Percentiles rank a stretch among this genome's conserved stretches.
phyloP scores from a whole-genome alignment of 2,797 vertebrate species.

The Epinephelus coioides region DNA sequence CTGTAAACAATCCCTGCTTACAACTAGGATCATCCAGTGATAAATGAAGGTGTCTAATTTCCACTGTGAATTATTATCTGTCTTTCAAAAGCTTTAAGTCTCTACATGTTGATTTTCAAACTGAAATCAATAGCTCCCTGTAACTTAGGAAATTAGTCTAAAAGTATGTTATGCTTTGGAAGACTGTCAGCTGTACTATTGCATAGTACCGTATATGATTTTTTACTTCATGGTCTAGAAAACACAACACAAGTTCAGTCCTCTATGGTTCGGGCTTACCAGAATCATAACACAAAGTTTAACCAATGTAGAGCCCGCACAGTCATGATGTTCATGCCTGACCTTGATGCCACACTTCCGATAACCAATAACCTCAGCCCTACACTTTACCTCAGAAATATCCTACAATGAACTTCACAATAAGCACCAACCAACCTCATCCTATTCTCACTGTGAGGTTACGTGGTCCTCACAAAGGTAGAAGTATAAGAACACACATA shows the following conservation, averaged over 20 bases:
- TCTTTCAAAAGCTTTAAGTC: slow-evolving; percentile 3
- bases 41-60: slow-evolving; percentile 7
- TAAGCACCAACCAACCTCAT: slow-evolving; percentile 25
- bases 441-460: slow-evolving; percentile 29
- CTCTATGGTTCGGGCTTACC: background rate
- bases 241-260: slow-evolving; percentile 8
- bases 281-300: slow-evolving; percentile 36
- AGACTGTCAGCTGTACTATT: slow-evolving; percentile 1
- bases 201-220: slow-evolving; percentile 5
- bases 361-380: slow-evolving; percentile 17
- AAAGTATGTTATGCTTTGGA: slow-evolving; percentile 25
- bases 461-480: slow-evolving; percentile 50
- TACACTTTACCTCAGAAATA: slow-evolving; percentile 42
- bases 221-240: slow-evolving; percentile 20
- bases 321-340: slow-evolving; percentile 9
- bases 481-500: slow-evolving; percentile 19
- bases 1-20: background rate
- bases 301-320: background rate
- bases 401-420: slow-evolving; percentile 39
- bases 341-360: slow-evolving; percentile 15
- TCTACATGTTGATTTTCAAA: slow-evolving; percentile 17
- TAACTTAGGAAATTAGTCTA: background rate
- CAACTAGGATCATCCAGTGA: background rate
- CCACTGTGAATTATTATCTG: slow-evolving; percentile 5
- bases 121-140: background rate